Evolutionary conservation across 2,888 invertebrate species (phyloP), one percentile per base, ranked within the genome.

Genomic region (Ectropis crepuscularia): DNA sequence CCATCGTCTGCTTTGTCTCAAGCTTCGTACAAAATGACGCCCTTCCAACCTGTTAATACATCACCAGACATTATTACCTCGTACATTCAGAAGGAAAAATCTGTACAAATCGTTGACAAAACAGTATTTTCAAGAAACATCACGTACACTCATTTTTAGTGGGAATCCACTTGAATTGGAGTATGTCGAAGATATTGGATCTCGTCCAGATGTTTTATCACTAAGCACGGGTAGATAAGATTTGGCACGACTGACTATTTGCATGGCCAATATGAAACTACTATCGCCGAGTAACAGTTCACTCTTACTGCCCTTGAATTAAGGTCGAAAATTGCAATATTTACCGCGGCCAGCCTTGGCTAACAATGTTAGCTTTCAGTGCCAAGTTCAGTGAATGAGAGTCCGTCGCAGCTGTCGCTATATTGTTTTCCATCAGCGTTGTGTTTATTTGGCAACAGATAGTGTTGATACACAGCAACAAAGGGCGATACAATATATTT

Each of bases 221-320:
- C 81, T 79, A 79, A 81, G 81, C 81, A 73, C 71, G 66, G 69
- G 74, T 71, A 79, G 72, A 79, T 75, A 73, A 71, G 70, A 69
- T 76, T 85, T 88, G 87, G 87, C 87, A 86, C 74, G 48, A 47
- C 55, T 63, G 62, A 57, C 60, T 77, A 76, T 81, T 79, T 77
- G 72, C 73, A 73, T 69, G 65, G 64, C 69, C 58, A 71, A 73
- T 63, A 61, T 58, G 50, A 41, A 16, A 65, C 59, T 65, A 11
- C 59, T 51, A 48, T 64, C 63, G 63, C 66, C 69, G 61, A 70
- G 49, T 10, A 6, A n/a, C 66, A 10, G 11, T 48, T 63, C 59
- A 55, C 63, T 71, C 72, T 79, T 79, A 51, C 63, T 49, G 6
- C 39, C 6, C 59, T 16, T 57, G 39, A 5, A 36, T 68, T 74